Base-by-base conservation (phyloP, 2,113 vertebrate genomes). In the Craseonycteris thonglongyai region DNA sequence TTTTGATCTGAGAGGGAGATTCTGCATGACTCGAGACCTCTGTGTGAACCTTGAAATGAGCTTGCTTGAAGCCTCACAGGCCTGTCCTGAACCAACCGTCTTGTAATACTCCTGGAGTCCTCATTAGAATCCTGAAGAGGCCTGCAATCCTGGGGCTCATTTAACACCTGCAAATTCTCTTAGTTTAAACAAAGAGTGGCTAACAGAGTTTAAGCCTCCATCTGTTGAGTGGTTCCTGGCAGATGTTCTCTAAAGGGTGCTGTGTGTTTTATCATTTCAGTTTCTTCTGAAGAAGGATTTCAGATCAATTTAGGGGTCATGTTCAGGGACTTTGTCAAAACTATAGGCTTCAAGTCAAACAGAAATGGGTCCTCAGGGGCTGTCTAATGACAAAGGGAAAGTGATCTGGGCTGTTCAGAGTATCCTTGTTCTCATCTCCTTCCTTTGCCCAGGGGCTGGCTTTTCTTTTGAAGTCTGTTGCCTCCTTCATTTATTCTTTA, bases 301-400 rank as follows among this genome's bases (percentile, higher is more conserved):
- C 85, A 96, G 97, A 97, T 96, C 96, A 97, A 97, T 97, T 97
- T 97, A 94, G 72, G 71, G 95, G 93, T 97, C 97, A 95, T 92
- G 95, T 95, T 95, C 47, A 9, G 56, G 66, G 96, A 96, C 85
- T 96, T 89, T 94, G 95, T 92, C 85, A 94, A 96, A 97, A 95
- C 45, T 42, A 33, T 61, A 88, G 47, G 51, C 30, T 96, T 74
- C 40, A 71, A 74, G 68, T 95, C 82, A 92, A 96, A 87, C 58
- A 95, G 54, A 47, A 96, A 89, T 81, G 15, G 0, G 63, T 92
- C 92, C 71, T 84, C 26, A 14, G 93, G 45, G 90, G 40, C 63
- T 94, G 54, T 30, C 76, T 95, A 76, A 92, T 83, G 61, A 96
- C 84, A 93, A 61, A 74, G 35, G 5, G 30, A 83, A 92, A 54